Evolutionary conservation across 2,113 vertebrate species (phyloP), one percentile per base, ranked within the genome.

Genomic region (Coptodon bakossiorum): DNA sequence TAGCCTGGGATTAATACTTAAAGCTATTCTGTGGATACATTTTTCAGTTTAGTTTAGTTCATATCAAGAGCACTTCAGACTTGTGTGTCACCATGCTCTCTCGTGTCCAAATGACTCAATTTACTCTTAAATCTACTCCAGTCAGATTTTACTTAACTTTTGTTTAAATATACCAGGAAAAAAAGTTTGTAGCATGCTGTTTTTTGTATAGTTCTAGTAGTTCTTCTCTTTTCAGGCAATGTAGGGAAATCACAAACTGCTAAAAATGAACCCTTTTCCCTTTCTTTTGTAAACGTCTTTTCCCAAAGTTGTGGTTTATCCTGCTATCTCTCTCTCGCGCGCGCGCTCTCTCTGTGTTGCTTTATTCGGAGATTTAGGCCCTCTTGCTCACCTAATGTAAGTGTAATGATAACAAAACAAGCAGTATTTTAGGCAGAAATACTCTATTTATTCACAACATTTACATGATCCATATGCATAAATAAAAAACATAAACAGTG

Each of bases 381-480:
- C 45, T 22, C 31, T 43, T 43, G 40, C 40, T 16, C 40, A 31
- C 16, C 24, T 50, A 7, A 48, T 50, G 48, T 50, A n/a, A 12
- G 50, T 31, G 38, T 57, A 73, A 50, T 38, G 11, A 84, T 31
- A 36, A 82, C 80, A 82, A 53, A 59, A 68, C 34, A 45, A 54
- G 22, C 14, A 9, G 43, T 36, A 36, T 22, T 87, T 90, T 29
- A 71, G 40, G 83, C 73, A 89, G 85, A 94, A 89, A 93, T 83
- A 89, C 24, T 45, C 36, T 82, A 84, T 95, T 96, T 95, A 95
- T 93, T 95, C 45, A 95, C 94, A 95, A 66, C 59, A 92, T 94
- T n/a, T 93, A 95, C 89, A 94, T 5, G 31, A n/a, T 59, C 13
- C 56, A 92, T 61, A 40, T 63, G 87, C 94, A 96, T 96, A 97